phyloP scores from a whole-genome alignment of 2,113 vertebrate genomes.

The Reinhardtius hippoglossoides region DNA sequence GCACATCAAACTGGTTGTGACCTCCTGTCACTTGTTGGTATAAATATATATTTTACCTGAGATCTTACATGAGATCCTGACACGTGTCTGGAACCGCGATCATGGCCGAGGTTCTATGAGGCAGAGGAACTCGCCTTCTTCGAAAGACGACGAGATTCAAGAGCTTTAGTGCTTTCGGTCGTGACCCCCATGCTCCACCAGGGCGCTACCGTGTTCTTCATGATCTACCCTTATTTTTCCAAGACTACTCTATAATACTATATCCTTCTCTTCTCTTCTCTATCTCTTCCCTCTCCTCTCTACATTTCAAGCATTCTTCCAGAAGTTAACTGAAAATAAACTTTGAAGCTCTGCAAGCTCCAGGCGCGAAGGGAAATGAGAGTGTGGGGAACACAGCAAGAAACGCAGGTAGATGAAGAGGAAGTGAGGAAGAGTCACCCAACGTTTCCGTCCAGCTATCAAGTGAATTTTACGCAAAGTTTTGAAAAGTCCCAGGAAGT shows the following conservation, averaged over 20 bases:
- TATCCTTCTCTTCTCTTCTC: slow-evolving; percentile 29
- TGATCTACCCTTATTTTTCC: slow-evolving; percentile 1
- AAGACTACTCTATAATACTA: slow-evolving; percentile 14
- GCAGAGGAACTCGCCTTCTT: no score
- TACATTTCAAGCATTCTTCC: slow-evolving; percentile 46
- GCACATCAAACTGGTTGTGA: no score
- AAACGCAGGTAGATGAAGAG: slow-evolving; percentile 55
- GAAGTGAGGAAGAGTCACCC: slow-evolving; percentile 45
- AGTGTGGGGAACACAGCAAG: slow-evolving; percentile 62
- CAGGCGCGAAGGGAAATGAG: slow-evolving; percentile 62
- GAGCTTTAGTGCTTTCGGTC: no score
- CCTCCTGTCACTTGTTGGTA: no score
- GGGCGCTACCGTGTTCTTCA: neutral
- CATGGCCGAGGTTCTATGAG: no score
- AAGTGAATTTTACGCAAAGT: slow-evolving; percentile 75
- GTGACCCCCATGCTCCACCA: no score
- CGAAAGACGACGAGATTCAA: no score
- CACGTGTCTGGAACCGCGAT: no score
- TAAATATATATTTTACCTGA: no score
- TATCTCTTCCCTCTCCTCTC: slow-evolving; percentile 40
- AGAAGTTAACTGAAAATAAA: slow-evolving; percentile 74
- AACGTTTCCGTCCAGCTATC: slow-evolving; percentile 63
- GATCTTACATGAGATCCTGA: no score
- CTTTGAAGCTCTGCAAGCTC: slow-evolving; percentile 80
- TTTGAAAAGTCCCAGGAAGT: slow-evolving; percentile 68